Percentiles rank a stretch among this genome's conserved stretches.
Conservation (phyloP, 2,113 vertebrate genomes). For the Synchiropus splendidus region DNA sequence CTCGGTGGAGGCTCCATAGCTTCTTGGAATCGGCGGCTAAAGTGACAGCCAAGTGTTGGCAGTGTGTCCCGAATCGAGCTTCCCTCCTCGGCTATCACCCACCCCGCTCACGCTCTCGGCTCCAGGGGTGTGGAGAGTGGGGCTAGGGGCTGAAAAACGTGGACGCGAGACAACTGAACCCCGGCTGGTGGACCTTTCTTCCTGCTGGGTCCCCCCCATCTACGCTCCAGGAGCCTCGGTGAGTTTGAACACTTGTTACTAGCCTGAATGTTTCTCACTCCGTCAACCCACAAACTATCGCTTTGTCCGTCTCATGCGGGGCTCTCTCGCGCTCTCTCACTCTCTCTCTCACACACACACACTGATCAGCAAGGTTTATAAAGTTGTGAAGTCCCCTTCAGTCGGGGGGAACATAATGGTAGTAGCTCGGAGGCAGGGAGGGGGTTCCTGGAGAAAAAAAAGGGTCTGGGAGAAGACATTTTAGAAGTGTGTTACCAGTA, state of each 20-base stretch:
- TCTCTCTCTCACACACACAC: background rate
- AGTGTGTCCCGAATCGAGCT: slow-evolving; percentile 49
- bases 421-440: slow-evolving; percentile 65
- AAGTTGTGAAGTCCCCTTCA: too few relatives aligned
- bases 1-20: background rate
- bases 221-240: slow-evolving; percentile 52
- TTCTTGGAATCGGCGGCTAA: slow-evolving; percentile 28
- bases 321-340: slow-evolving; percentile 3
- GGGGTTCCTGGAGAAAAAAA: slow-evolving; percentile 30
- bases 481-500: background rate
- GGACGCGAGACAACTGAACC: slow-evolving; percentile 30
- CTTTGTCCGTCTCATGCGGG: slow-evolving; percentile 3
- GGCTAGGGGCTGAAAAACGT: slow-evolving; percentile 56
- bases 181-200: slow-evolving; percentile 2
- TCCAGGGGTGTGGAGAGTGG: slow-evolving; percentile 65
- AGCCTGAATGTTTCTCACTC: slow-evolving; percentile 18
- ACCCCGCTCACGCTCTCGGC: slow-evolving; percentile 59
- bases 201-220: slow-evolving; percentile 12
- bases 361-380: background rate
- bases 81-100: slow-evolving; percentile 55
- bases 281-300: slow-evolving; percentile 34
- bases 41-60: slow-evolving; percentile 45
- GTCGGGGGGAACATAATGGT: too few relatives aligned
- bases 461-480: slow-evolving; percentile 1
- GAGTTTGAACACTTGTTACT: slow-evolving; percentile 50